Conservation (phyloP, 1,140 invertebrate species). For the Heliconius nattereri region DNA sequence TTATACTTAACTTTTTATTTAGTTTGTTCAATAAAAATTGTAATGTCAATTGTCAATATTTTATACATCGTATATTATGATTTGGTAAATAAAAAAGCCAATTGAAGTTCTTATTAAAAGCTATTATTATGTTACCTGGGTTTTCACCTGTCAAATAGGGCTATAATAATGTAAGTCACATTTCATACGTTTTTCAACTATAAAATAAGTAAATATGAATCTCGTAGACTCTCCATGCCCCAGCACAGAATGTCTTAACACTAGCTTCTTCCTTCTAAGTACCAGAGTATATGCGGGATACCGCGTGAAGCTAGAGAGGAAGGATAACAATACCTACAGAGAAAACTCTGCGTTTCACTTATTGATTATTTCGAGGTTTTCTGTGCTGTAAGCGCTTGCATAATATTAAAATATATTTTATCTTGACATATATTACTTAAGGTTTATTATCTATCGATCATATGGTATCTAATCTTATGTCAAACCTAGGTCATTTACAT, state of each 20-base stretch:
- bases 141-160: no score
- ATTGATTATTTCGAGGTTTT: not conserved
- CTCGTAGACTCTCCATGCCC: no score
- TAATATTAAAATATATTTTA: not conserved
- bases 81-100: no score
- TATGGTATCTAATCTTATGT: not conserved
- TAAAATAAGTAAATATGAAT: no score
- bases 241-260: not conserved
- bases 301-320: not conserved
- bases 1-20: no score
- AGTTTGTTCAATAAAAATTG: no score
- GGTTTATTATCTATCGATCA: constrained; percentile 4
- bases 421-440: constrained; percentile 14
- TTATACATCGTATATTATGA: no score
- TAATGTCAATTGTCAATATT: no score
- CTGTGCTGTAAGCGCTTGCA: not conserved
- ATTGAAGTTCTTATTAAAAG: no score
- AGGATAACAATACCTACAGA: not conserved
- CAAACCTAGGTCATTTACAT: not conserved
- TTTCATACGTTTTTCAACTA: no score
- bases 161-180: no score
- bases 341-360: not conserved
- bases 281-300: not conserved
- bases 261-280: not conserved
- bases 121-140: no score